Percentiles rank a stretch among this genome's conserved stretches.
Conservation (phyloP, 2,888 invertebrate genomes). For the Drosophila lutescens region DNA sequence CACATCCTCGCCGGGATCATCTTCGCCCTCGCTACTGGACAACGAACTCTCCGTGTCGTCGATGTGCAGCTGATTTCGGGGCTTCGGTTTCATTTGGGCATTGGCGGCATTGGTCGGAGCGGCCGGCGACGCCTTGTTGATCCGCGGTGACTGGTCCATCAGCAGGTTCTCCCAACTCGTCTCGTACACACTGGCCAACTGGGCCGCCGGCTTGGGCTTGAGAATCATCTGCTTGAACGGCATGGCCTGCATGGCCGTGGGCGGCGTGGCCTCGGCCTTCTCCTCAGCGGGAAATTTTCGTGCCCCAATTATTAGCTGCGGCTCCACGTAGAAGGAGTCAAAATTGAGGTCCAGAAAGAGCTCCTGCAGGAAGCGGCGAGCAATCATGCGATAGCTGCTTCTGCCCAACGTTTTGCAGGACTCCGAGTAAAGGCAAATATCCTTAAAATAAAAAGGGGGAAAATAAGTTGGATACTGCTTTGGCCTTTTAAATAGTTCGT, state of each 20-base stretch:
- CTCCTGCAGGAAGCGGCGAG: slow-evolving; percentile 96
- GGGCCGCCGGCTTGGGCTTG: slow-evolving; percentile 81
- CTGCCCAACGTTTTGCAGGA: slow-evolving; percentile 91
- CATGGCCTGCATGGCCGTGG: slow-evolving; percentile 25
- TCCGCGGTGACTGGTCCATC: slow-evolving; percentile 69
- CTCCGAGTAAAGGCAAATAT: slow-evolving; percentile 96
- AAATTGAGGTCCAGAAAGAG: slow-evolving; percentile 94
- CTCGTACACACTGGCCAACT: slow-evolving; percentile 85
- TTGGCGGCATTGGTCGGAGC: not conserved
- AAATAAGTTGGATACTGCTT: not conserved
- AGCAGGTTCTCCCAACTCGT: slow-evolving; percentile 85
- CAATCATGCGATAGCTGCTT: slow-evolving; percentile 92
- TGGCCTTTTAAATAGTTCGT: not conserved
- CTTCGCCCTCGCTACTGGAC: slow-evolving; percentile 29
- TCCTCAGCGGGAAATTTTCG: slow-evolving; percentile 62
- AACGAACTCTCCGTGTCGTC: slow-evolving; percentile 48
- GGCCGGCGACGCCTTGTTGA: slow-evolving; percentile 22
- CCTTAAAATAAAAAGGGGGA: slow-evolving; percentile 86
- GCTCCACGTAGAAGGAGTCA: slow-evolving; percentile 86
- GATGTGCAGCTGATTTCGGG: slow-evolving; percentile 66
- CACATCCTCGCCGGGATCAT: slow-evolving; percentile 56
- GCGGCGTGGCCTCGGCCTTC: not conserved
- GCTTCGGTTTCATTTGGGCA: not conserved
- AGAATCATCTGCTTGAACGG: slow-evolving; percentile 69
- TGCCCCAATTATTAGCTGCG: slow-evolving; percentile 84